Percentiles rank a stretch among this genome's conserved stretches.
Evolutionary conservation across 1,140 invertebrate species (phyloP).

Genomic region (Chelonus insularis): DNA sequence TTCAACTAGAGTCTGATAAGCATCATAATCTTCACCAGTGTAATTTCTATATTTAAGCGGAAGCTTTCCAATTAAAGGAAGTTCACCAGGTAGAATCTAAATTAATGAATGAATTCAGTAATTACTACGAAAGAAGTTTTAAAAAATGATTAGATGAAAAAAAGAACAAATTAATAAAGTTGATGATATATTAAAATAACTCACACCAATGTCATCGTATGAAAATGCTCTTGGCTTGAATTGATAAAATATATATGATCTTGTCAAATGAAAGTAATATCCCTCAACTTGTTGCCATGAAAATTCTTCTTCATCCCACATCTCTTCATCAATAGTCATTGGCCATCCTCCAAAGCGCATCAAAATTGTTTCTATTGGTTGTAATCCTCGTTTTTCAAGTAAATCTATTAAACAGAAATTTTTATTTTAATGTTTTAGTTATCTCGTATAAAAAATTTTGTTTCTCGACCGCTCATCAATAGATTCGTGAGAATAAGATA

Average conservation of each 20-base stretch:
- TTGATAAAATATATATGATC: constrained; percentile 6
- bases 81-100: background rate
- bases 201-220: background rate
- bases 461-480: too few relatives aligned
- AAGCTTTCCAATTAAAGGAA: constrained; percentile 8
- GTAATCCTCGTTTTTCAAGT: constrained; percentile 26
- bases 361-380: constrained; percentile 30
- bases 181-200: background rate
- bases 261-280: constrained; percentile 31
- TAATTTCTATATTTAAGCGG: background rate
- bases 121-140: too few relatives aligned
- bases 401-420: too few relatives aligned
- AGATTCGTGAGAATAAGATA: too few relatives aligned
- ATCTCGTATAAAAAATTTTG: too few relatives aligned
- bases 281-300: constrained; percentile 40
- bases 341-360: constrained; percentile 41
- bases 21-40: background rate
- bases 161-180: too few relatives aligned
- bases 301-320: constrained; percentile 34
- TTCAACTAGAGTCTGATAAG: background rate
- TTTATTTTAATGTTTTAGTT: too few relatives aligned
- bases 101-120: background rate
- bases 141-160: background rate
- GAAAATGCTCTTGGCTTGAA: background rate
- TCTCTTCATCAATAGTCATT: constrained; percentile 33